A percentile compares a stretch with the other conserved stretches of the same genome.
phyloP scores from a whole-genome alignment of 2,888 invertebrate species.

The Siphlonurus alternatus region DNA sequence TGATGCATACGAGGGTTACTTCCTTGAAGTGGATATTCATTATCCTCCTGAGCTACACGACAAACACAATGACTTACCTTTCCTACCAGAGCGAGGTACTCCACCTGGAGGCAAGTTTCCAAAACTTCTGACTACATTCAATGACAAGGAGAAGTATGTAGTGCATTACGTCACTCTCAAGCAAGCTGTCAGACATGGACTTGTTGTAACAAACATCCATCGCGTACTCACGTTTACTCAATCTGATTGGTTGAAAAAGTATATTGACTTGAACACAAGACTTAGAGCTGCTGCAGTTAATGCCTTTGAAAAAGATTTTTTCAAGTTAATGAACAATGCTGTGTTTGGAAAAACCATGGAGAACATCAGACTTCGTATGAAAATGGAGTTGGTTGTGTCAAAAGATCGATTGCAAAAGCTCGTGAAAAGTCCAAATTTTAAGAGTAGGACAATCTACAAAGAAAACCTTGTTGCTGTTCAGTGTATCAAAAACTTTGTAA shows the following conservation, averaged over 20 bases:
- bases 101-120: background rate
- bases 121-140: slow-evolving; percentile 1
- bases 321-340: background rate
- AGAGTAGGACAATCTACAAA: background rate
- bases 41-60: slow-evolving; percentile 15
- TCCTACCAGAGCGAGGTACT: slow-evolving; percentile 10
- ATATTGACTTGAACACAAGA: slow-evolving; percentile 15
- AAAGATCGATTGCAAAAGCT: background rate
- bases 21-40: slow-evolving; percentile 16
- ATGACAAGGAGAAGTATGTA: slow-evolving; percentile 14
- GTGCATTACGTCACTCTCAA: slow-evolving; percentile 15
- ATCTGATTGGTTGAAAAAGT: slow-evolving; percentile 14
- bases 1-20: slow-evolving; percentile 9
- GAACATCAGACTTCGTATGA: background rate
- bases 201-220: slow-evolving; percentile 15
- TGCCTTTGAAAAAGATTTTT: background rate
- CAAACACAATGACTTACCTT: slow-evolving; percentile 14
- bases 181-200: slow-evolving; percentile 12
- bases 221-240: slow-evolving; percentile 14
- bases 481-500: slow-evolving; percentile 9
- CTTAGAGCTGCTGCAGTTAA: background rate
- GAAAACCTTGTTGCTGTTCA: background rate
- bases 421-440: background rate
- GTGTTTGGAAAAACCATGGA: background rate
- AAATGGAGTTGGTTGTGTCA: background rate